These are phyloP conservation scores for Heptranchias perlo DNA, from an alignment of 2,113 vertebrate species.

Conservation along the genomic window DNA sequence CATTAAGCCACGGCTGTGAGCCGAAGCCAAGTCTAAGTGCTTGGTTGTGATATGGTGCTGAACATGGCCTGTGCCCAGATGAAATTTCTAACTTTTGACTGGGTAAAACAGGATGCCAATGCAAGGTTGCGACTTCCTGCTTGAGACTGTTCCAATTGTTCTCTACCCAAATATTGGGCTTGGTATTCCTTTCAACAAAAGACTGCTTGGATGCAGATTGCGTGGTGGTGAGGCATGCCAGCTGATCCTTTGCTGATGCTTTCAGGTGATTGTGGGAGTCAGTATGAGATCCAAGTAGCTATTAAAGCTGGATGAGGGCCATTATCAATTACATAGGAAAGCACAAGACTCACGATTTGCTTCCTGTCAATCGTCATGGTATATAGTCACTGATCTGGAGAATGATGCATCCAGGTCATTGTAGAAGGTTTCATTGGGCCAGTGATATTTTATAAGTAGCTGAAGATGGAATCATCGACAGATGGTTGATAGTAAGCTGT, in stretches of 20 bases:
- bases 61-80: neutral
- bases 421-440: neutral
- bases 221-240: neutral
- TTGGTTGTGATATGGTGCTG: neutral
- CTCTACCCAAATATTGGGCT: neutral
- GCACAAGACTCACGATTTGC: neutral
- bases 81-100: neutral
- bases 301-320: neutral
- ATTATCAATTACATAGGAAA: neutral
- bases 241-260: neutral
- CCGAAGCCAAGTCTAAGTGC: neutral
- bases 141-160: neutral
- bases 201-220: neutral
- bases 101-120: neutral
- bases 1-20: neutral
- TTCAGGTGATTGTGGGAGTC: slow-evolving; percentile 17
- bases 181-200: neutral
- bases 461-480: neutral
- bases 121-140: neutral
- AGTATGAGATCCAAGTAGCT: neutral
- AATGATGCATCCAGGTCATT: neutral
- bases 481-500: neutral
- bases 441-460: neutral
- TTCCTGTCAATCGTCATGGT: neutral
- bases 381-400: neutral